Evolutionary conservation across 2,888 invertebrate species (phyloP).

Genomic region (Marronus borbonicus): DNA sequence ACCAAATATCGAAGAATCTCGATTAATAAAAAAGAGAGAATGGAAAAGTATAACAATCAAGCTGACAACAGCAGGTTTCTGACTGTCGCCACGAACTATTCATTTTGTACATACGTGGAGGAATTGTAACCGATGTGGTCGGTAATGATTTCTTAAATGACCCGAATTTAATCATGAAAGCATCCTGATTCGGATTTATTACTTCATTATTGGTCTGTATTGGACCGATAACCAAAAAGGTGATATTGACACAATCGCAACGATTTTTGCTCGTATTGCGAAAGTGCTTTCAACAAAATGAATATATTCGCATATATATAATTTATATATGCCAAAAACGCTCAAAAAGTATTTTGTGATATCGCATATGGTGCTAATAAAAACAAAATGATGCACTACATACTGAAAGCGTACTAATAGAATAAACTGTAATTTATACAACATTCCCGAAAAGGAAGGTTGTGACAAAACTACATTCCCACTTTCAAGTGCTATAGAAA

Average conservation of each 20-base stretch:
- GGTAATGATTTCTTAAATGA: constrained; percentile 11
- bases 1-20: constrained; percentile 16
- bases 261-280: background rate
- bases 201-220: constrained; percentile 1
- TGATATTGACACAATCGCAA: background rate
- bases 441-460: too few relatives aligned
- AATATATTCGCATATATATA: too few relatives aligned
- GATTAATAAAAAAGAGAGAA: constrained; percentile 11
- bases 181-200: constrained; percentile 30
- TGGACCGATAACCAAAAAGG: background rate
- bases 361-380: too few relatives aligned
- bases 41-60: constrained; percentile 32
- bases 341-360: too few relatives aligned
- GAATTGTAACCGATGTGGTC: background rate
- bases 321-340: too few relatives aligned
- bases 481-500: too few relatives aligned
- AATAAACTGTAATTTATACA: too few relatives aligned
- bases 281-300: background rate
- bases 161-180: constrained; percentile 24
- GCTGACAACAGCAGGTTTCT: constrained; percentile 17
- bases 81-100: constrained; percentile 14
- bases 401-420: too few relatives aligned
- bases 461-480: too few relatives aligned
- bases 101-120: constrained; percentile 19
- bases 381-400: too few relatives aligned